Conservation (phyloP, 1,140 invertebrate genomes). For the Philotrypesis tridentata region DNA sequence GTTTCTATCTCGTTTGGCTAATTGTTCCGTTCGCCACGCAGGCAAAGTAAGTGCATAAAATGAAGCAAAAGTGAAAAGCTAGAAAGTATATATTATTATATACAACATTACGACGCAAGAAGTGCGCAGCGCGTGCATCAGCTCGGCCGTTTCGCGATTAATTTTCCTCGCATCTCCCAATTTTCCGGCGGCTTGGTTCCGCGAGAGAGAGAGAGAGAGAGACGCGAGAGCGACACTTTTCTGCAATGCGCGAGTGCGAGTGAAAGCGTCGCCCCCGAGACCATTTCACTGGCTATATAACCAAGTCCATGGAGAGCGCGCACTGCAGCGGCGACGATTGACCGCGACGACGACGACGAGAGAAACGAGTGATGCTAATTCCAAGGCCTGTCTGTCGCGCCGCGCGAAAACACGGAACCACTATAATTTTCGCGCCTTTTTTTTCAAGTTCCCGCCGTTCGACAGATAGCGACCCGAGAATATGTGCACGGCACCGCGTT, state of each 20-base stretch:
- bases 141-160: neutral
- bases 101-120: neutral
- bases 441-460: no score
- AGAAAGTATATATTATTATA: no score
- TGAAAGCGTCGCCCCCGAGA: constrained; percentile 22
- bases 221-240: constrained; percentile 12
- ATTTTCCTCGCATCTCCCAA: constrained; percentile 7
- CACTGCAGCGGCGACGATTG: neutral
- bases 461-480: neutral
- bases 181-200: constrained; percentile 8
- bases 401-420: no score
- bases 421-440: no score
- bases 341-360: no score
- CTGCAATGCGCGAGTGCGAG: neutral
- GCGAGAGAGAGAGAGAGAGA: no score
- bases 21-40: no score
- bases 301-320: neutral
- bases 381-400: neutral
- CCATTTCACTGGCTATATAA: neutral
- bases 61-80: no score
- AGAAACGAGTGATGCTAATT: no score
- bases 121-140: neutral
- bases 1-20: no score
- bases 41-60: no score
- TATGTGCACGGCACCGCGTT: no score